Evolutionary conservation across 2,888 invertebrate genomes (phyloP).

Genomic region (Limenitis camilla): DNA sequence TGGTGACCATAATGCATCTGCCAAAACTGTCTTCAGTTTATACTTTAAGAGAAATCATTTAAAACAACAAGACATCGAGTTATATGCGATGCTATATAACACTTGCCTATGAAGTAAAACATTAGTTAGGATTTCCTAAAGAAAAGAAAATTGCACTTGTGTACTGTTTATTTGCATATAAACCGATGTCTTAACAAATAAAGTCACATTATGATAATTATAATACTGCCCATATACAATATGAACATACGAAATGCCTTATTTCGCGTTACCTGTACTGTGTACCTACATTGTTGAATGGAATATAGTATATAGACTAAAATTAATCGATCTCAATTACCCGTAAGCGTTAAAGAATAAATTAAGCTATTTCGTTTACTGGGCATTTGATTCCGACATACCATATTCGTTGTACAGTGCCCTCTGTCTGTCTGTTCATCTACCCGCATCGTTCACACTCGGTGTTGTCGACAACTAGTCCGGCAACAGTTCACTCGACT

Average conservation of each 20-base stretch:
- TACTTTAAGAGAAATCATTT: conserved; percentile 22
- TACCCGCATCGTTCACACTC: conserved; percentile 22
- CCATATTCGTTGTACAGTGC: conserved; percentile 38
- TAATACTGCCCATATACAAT: conserved; percentile 24
- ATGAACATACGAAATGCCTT: conserved; percentile 59
- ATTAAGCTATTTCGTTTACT: conserved; percentile 43
- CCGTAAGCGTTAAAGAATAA: conserved; percentile 59
- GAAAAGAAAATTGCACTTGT: neutral
- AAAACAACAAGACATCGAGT: conserved; percentile 25
- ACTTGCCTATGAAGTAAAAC: neutral
- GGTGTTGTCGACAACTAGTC: conserved; percentile 5
- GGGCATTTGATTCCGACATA: conserved; percentile 36
- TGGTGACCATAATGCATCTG: conserved; percentile 37
- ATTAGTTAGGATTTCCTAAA: too few species aligned
- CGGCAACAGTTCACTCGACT: conserved; percentile 35
- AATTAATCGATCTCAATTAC: conserved; percentile 70
- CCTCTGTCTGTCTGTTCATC: conserved; percentile 34
- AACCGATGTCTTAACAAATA: conserved; percentile 4
- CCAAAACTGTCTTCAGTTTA: conserved; percentile 38
- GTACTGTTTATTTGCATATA: neutral
- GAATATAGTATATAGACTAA: conserved; percentile 63
- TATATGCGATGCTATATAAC: neutral
- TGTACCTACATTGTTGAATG: conserved; percentile 64
- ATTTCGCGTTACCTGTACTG: conserved; percentile 68
- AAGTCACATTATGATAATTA: conserved; percentile 17